These are phyloP conservation scores for Prionace glauca DNA, from an alignment of 2,797 vertebrate genomes.

Conservation along the genomic window DNA sequence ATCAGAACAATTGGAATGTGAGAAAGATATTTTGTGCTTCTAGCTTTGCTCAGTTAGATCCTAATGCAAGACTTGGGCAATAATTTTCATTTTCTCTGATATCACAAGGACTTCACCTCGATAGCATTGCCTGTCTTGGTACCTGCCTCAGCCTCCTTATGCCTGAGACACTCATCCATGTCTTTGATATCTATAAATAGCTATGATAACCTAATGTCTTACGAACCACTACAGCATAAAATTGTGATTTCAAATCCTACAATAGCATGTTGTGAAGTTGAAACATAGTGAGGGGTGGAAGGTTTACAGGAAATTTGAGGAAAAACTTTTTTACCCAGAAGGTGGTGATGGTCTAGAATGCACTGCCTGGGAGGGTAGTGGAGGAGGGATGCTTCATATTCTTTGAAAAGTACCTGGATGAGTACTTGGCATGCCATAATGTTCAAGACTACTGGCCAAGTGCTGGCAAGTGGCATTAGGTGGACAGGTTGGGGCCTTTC, in stretches of 20 bases:
- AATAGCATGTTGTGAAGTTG: neutral
- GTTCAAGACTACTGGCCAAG: too few species aligned
- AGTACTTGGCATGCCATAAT: too few species aligned
- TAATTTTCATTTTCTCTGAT: neutral
- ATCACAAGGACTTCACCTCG: neutral
- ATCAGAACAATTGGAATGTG: neutral
- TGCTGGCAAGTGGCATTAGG: too few species aligned
- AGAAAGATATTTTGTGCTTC: neutral
- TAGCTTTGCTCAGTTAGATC: neutral
- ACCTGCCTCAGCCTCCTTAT: neutral
- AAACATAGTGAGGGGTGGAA: neutral
- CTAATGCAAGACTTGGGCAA: neutral
- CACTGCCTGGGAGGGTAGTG: too few species aligned
- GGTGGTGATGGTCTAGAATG: too few species aligned
- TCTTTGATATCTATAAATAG: neutral
- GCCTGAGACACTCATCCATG: neutral
- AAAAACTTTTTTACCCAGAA: too few species aligned
- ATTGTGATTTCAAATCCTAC: neutral
- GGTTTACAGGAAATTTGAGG: too few species aligned
- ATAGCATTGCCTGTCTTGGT: neutral
- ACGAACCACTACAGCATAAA: neutral
- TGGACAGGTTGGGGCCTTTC: too few species aligned
- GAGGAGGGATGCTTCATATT: too few species aligned
- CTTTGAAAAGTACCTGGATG: too few species aligned
- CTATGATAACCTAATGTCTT: neutral